Conservation (phyloP, 2,888 invertebrate species). For the Himalopsyche tibetana region DNA sequence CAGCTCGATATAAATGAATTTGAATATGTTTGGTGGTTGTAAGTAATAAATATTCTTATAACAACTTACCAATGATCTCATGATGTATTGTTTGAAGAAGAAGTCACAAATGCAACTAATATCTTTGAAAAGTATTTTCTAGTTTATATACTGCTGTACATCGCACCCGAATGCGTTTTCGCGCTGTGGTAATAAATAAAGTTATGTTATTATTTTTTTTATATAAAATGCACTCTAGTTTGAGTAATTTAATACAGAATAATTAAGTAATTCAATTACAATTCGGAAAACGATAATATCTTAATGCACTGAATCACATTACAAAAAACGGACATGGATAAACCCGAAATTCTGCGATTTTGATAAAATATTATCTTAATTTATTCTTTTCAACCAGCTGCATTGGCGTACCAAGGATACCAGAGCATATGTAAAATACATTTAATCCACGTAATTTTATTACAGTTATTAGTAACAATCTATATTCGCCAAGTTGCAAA, state of each 20-base stretch:
- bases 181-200: conserved; percentile 1
- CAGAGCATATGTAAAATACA: no score
- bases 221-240: background rate
- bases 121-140: background rate
- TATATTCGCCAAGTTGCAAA: no score
- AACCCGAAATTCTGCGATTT: conserved; percentile 8
- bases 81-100: background rate
- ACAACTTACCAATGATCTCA: background rate
- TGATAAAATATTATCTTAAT: conserved; percentile 25
- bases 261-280: conserved; percentile 17
- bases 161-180: conserved; percentile 22
- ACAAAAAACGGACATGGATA: background rate
- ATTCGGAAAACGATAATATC: conserved; percentile 26
- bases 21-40: no score
- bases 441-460: no score
- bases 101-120: conserved; percentile 26
- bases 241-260: background rate
- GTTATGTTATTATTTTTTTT: background rate
- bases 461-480: no score
- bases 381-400: background rate
- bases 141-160: background rate
- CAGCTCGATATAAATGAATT: no score
- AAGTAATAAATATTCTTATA: no score
- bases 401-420: background rate
- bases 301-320: conserved; percentile 34